phyloP scores from a whole-genome alignment of 1,140 invertebrate genomes.

The Bombus huntii region DNA sequence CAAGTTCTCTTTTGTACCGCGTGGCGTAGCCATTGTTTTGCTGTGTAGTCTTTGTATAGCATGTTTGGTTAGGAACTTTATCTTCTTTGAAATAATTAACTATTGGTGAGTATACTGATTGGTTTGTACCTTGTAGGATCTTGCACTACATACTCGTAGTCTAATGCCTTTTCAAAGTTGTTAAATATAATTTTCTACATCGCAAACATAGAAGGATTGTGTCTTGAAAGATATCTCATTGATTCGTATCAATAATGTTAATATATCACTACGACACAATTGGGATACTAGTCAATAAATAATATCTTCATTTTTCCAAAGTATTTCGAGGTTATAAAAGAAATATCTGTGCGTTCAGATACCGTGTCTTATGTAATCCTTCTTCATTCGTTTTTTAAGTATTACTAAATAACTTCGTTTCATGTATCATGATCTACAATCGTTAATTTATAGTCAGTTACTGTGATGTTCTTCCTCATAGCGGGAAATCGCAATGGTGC shows the following conservation, averaged over 20 bases:
- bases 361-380: neutral
- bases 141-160: too few relatives aligned
- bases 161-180: neutral
- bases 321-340: neutral
- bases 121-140: too few relatives aligned
- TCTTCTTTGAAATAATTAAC: neutral
- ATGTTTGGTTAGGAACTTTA: neutral
- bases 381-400: neutral
- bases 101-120: too few relatives aligned
- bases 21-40: neutral
- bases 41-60: neutral
- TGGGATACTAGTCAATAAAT: neutral
- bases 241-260: too few relatives aligned
- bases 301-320: neutral
- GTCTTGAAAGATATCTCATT: too few relatives aligned
- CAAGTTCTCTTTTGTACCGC: conserved; percentile 7
- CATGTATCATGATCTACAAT: too few relatives aligned
- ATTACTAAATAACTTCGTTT: neutral
- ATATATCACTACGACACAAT: neutral
- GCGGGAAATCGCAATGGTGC: neutral
- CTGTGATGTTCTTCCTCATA: neutral
- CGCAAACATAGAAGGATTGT: too few relatives aligned
- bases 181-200: neutral
- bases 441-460: neutral
- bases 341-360: neutral